A percentile compares a stretch with the other conserved stretches of the same genome.
These are phyloP conservation scores for Megaceryle torquata DNA, from an alignment of 2,113 vertebrate genomes.

Conservation along the genomic window DNA sequence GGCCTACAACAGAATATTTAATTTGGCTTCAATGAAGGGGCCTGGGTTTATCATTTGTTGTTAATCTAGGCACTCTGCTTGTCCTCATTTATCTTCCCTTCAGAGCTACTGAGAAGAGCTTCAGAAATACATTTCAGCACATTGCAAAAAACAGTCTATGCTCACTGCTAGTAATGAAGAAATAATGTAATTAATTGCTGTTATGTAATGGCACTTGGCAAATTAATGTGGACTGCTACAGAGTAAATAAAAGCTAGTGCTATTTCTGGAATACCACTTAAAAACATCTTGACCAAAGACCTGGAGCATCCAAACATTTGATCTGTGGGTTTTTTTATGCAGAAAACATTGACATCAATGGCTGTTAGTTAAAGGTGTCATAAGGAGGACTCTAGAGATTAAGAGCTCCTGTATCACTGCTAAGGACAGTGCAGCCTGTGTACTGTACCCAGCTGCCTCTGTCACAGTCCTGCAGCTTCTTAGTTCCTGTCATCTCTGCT, in stretches of 20 bases:
- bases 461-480: not conserved
- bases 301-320: not conserved
- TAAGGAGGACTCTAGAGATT: not conserved
- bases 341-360: not conserved
- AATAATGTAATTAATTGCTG: conserved; percentile 49
- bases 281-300: not conserved
- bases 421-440: not conserved
- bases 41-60: conserved; percentile 1
- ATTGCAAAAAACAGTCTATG: not conserved
- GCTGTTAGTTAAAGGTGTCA: not conserved
- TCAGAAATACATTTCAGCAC: conserved; percentile 9
- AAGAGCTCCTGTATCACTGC: not conserved
- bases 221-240: not conserved
- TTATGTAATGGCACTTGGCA: conserved; percentile 42
- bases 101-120: not conserved
- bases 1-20: not conserved
- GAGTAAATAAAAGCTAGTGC: not conserved
- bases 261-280: not conserved
- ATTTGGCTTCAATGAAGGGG: not conserved
- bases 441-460: not conserved
- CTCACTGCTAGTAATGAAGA: conserved; percentile 31
- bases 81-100: conserved; percentile 21
- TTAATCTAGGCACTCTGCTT: conserved; percentile 25
- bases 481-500: not conserved
- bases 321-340: not conserved